phyloP scores from a whole-genome alignment of 2,113 vertebrate species.

The Upupa epops region DNA sequence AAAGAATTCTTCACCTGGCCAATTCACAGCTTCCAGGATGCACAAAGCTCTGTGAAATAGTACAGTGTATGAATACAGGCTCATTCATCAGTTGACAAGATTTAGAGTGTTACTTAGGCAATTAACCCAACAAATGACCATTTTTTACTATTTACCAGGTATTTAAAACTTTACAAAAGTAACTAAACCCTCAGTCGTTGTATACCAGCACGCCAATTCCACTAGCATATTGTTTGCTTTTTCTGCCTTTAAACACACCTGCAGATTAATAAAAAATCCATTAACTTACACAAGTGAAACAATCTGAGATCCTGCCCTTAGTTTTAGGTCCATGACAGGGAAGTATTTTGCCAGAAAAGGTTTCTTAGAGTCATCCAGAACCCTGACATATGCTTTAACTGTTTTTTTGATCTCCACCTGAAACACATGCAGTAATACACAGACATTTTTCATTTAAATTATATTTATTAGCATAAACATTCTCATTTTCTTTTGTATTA shows the following conservation, averaged over 20 bases:
- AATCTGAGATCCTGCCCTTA: conserved; percentile 86
- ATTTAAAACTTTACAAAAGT: background rate
- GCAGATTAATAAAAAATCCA: background rate
- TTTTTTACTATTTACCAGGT: background rate
- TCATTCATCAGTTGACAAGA: background rate
- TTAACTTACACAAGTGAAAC: conserved; percentile 87
- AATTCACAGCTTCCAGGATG: background rate
- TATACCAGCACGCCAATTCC: background rate
- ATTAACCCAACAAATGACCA: background rate
- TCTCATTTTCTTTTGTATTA: background rate
- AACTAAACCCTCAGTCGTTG: background rate
- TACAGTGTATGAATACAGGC: background rate
- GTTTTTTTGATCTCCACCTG: conserved; percentile 95
- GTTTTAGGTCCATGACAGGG: conserved; percentile 87
- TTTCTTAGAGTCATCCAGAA: conserved; percentile 88
- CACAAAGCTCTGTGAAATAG: background rate
- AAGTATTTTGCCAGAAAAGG: conserved; percentile 90
- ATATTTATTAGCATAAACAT: background rate
- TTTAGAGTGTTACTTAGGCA: background rate
- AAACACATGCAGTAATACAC: conserved; percentile 6
- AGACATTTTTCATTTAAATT: background rate
- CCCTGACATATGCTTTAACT: conserved; percentile 88
- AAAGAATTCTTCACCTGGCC: background rate
- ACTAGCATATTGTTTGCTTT: background rate
- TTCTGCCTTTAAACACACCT: background rate